Conservation (phyloP, 2,888 invertebrate species). For the Hermaeophaga mercurialis region DNA sequence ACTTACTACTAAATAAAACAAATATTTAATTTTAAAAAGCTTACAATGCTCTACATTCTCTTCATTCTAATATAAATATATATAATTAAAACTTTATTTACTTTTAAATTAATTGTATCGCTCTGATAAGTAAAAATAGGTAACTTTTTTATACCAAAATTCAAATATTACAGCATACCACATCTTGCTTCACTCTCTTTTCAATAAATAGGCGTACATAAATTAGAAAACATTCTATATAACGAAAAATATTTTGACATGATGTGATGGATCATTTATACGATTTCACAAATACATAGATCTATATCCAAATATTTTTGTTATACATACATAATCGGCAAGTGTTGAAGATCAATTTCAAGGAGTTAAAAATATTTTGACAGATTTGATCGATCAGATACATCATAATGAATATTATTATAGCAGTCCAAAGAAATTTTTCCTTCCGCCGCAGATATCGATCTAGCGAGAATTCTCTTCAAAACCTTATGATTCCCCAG, state of each 20-base stretch:
- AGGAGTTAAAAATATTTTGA: conserved; percentile 26
- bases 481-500: conserved; percentile 42
- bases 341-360: conserved; percentile 5
- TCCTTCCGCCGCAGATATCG: conserved; percentile 21
- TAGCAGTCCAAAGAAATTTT: conserved; percentile 11
- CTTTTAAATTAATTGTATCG: too few relatives aligned
- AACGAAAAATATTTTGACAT: conserved; percentile 8
- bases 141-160: too few relatives aligned
- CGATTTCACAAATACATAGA: neutral
- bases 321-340: neutral
- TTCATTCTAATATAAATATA: too few relatives aligned
- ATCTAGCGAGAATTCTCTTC: conserved; percentile 31
- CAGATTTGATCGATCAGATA: conserved; percentile 27
- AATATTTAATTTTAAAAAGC: too few relatives aligned
- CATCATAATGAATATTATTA: conserved; percentile 10
- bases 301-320: neutral
- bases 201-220: too few relatives aligned
- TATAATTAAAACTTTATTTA: too few relatives aligned
- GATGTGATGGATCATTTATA: neutral
- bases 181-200: too few relatives aligned
- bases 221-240: too few relatives aligned
- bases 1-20: too few relatives aligned
- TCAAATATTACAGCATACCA: too few relatives aligned
- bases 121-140: too few relatives aligned
- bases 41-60: too few relatives aligned